Base-by-base conservation (phyloP, 2,113 vertebrate genomes). In the Cyprinodon variegatus region DNA sequence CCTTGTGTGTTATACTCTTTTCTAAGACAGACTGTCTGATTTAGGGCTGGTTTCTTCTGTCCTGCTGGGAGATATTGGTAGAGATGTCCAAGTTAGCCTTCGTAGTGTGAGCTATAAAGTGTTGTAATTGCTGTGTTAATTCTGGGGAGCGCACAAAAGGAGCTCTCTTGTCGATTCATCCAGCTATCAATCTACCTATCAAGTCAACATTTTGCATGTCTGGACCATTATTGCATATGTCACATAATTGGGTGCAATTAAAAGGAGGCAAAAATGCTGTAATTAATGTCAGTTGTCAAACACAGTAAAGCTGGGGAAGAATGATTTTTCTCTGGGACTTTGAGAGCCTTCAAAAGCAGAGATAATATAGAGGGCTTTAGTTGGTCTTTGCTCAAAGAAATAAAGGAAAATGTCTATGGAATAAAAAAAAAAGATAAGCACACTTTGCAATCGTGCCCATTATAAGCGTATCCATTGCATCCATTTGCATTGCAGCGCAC, bases 281-380 rank as follows among this genome's bases (percentile, higher is more conserved):
- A 95, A 95, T 94, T 94, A 94, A 93, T 91, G 93, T 93, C 92
- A 93, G 85, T 88, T 92, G 88, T 93, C 84, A 86, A 89, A 81
- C 57, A 43, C 76, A 89, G 84, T 88, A 91, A 92, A 85, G 86
- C 82, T 79, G 65, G 77, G 72, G 70, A 81, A 82, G 84, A 84
- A 90, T 90, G 87, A 82, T 81, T 83, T 89, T 82, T 91, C 79
- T 85, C 87, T 61, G 84, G 75, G 74, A 83, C 69, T 87, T 71
- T 63, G 75, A 74, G 87, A 73, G 88, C 88, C 88, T 86, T 68
- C 80, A 83, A 82, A 88, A 70, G 70, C 53, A 5, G 6, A 72
- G 77, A 70, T 82, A 65, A 77, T 74, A 85, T 76, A 74, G 88
- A 83, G 78, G 78, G 71, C 83, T 80, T 84, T 78, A 79, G 62